Conservation (phyloP, 2,888 invertebrate species). For the Leptarthrus brevirostris region DNA sequence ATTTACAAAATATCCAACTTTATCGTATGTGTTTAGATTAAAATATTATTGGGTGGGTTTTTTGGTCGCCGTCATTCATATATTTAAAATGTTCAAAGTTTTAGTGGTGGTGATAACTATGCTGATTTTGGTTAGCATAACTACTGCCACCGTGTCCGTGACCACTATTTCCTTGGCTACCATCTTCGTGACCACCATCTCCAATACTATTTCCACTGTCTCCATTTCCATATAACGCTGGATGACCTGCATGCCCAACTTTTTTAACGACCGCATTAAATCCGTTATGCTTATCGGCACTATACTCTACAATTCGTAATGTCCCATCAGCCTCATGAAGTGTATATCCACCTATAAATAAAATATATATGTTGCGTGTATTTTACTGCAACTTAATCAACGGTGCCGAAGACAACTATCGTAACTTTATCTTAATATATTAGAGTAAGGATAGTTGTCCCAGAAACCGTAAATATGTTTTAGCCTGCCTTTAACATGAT, state of each 20-base stretch:
- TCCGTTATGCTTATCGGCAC: conserved; percentile 68
- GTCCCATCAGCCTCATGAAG: conserved; percentile 69
- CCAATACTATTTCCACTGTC: conserved; percentile 44
- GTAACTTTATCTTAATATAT: too few species aligned
- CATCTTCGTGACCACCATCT: background rate
- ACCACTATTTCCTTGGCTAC: background rate
- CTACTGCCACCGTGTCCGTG: conserved; percentile 35
- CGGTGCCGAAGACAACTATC: too few species aligned
- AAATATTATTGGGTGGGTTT: too few species aligned
- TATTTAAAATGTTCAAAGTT: too few species aligned
- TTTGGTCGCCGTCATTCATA: too few species aligned
- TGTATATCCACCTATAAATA: conserved; percentile 63
- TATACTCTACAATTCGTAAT: conserved; percentile 68
- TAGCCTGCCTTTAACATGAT: conserved; percentile 67
- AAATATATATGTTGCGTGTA: background rate
- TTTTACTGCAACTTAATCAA: background rate
- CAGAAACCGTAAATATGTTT: too few species aligned
- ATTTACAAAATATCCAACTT: too few species aligned
- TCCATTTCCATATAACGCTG: conserved; percentile 55
- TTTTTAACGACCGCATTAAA: conserved; percentile 69
- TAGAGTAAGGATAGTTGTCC: too few species aligned
- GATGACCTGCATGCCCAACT: conserved; percentile 65
- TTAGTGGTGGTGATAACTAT: conserved; percentile 28
- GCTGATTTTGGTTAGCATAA: conserved; percentile 46
- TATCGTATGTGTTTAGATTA: too few species aligned